These are phyloP conservation scores for Microcebus ravelobensis DNA, from an alignment of 2,113 vertebrate genomes.

Conservation along the genomic window DNA sequence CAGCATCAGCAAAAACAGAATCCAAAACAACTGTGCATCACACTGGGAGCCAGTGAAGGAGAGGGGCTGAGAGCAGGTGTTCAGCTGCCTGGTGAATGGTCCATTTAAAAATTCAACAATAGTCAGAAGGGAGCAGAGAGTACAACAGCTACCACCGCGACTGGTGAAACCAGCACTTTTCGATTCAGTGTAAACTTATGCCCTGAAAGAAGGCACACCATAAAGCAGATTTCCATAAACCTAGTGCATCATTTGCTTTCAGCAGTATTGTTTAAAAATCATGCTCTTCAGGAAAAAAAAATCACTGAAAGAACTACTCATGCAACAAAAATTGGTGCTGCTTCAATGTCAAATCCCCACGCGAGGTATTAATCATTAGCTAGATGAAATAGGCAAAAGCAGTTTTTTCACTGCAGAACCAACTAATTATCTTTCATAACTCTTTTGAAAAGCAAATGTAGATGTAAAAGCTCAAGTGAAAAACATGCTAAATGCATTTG, in stretches of 20 bases:
- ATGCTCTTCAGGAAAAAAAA: slow-evolving; percentile 37
- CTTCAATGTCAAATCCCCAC: not conserved
- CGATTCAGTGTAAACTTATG: not conserved
- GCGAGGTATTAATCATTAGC: slow-evolving; percentile 62
- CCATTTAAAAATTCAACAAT: slow-evolving; percentile 54
- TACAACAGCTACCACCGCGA: not conserved
- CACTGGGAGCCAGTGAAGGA: slow-evolving; percentile 67
- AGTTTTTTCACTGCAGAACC: slow-evolving; percentile 40
- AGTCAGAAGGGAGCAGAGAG: slow-evolving; percentile 35
- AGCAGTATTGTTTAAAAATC: slow-evolving; percentile 37
- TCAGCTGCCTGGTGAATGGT: slow-evolving; percentile 68
- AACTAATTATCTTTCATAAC: slow-evolving; percentile 64
- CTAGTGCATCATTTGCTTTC: not conserved
- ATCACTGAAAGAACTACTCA: slow-evolving; percentile 22
- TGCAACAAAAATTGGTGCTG: not conserved
- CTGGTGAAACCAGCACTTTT: not conserved
- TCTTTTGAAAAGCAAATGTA: slow-evolving; percentile 71
- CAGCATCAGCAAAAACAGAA: slow-evolving; percentile 74
- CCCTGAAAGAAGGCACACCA: not conserved
- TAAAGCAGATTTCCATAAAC: slow-evolving; percentile 4
- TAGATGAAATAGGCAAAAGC: slow-evolving; percentile 34
- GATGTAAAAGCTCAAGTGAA: slow-evolving; percentile 53
- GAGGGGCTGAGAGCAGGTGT: slow-evolving; percentile 61
- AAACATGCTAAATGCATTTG: slow-evolving; percentile 67
- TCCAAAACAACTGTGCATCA: slow-evolving; percentile 67